Conservation (phyloP, 2,888 invertebrate species). For the Syrphus vitripennis region DNA sequence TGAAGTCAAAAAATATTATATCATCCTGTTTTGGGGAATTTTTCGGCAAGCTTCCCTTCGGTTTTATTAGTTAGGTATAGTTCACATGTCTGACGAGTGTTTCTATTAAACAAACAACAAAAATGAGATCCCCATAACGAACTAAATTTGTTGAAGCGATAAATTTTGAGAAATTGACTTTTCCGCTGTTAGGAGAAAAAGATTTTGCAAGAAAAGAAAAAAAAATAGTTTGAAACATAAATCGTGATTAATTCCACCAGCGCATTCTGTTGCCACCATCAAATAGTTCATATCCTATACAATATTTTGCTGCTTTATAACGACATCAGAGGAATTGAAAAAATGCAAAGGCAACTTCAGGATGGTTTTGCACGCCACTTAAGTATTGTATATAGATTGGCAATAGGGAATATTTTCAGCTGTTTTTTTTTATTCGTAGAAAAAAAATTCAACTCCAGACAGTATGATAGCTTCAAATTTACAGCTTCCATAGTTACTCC, state of each 20-base stretch:
- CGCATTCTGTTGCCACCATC: conserved; percentile 4
- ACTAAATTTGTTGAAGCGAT: conserved; percentile 48
- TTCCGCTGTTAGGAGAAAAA: conserved; percentile 30
- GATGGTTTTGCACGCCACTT: conserved; percentile 53
- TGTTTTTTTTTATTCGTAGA: background rate
- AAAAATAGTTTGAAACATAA: background rate
- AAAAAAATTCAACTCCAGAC: background rate
- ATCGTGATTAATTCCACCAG: conserved; percentile 65
- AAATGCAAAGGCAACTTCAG: conserved; percentile 3
- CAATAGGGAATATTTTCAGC: conserved; percentile 3
- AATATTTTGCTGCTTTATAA: background rate
- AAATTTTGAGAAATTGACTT: conserved; percentile 68
- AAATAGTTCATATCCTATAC: conserved; percentile 5
- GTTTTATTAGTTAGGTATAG: no score
- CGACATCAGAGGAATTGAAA: background rate
- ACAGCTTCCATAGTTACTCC: conserved; percentile 26
- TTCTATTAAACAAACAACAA: background rate
- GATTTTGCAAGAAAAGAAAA: conserved; percentile 34
- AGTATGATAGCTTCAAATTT: conserved; percentile 35
- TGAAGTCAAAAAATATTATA: background rate
- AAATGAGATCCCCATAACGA: conserved; percentile 19
- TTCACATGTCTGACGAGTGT: conserved; percentile 51
- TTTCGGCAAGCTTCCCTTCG: conserved; percentile 11
- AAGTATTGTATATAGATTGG: conserved; percentile 28
- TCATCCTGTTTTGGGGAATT: conserved; percentile 9